Evolutionary conservation across 2,113 vertebrate genomes (phyloP), one percentile per base, ranked within the genome.

Genomic region (Gymnocephalus cernua): DNA sequence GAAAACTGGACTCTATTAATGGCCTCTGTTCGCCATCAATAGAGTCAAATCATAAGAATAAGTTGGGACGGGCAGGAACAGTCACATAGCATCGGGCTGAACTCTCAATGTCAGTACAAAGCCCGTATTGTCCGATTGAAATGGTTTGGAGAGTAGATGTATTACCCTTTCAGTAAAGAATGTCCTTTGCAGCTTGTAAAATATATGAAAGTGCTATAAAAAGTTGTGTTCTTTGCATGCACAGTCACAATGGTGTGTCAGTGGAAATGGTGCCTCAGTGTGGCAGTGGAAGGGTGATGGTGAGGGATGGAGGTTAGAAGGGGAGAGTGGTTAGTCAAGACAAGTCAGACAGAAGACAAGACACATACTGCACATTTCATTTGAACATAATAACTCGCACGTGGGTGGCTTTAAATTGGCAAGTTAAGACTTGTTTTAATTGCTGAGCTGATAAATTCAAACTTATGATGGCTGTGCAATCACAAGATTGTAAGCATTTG

Each of bases 181-280:
- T 95, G 95, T 95, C 95, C 94, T 95, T 95, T 96, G 95, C 95
- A 93, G 95, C 95, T 95, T 95, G 94, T 75, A 94, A 95, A 92
- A 95, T 94, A 94, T 83, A 96, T 91, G 88, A 92, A 84, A 93
- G 83, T 88, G 78, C 90, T 87, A 92, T 91, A 90, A 94, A 92
- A 93, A 70, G 47, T 86, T 51, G 67, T 35, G 67, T 79, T 77
- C 63, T 73, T 61, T 73, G 44, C 84, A 92, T 86, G 87, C 78
- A 86, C 64, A 90, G 44, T 83, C 65, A 83, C 76, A 84, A 29
- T 63, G 79, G 13, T 76, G 70, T 13, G 13, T 59, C 29, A 4
- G 61, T 16, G 79, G 57, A 59, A 69, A 32, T 80, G 86, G 13
- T 50, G 73, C 62, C 13, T 61, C 29, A 67, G 65, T 21, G 83